phyloP scores from a whole-genome alignment of 2,888 invertebrate species.

The Tetragonisca angustula region DNA sequence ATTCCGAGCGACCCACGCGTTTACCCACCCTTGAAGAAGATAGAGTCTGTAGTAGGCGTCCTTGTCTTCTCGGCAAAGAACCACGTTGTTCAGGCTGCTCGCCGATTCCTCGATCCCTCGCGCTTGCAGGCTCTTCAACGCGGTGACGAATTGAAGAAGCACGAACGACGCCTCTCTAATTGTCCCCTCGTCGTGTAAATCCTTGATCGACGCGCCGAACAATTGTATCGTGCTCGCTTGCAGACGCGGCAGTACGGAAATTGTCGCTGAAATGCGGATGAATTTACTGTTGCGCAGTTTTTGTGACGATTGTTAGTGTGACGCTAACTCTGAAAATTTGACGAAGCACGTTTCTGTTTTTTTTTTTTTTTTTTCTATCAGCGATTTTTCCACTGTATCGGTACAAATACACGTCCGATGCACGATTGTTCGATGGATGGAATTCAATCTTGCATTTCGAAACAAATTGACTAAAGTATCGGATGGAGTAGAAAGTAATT shows the following conservation, averaged over 20 bases:
- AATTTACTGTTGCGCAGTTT: no score
- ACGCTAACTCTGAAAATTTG: no score
- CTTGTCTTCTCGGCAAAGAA: conserved; percentile 89
- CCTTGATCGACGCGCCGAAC: conserved; percentile 86
- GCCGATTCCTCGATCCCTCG: conserved; percentile 93
- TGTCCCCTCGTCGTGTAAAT: conserved; percentile 84
- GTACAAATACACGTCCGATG: no score
- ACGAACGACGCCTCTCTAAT: conserved; percentile 90
- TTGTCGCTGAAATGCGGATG: conserved; percentile 86
- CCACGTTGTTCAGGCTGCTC: conserved; percentile 89
- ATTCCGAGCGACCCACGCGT: conserved; percentile 20
- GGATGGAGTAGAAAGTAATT: no score
- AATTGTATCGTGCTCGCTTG: conserved; percentile 91
- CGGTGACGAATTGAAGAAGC: conserved; percentile 92
- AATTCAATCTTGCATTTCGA: no score
- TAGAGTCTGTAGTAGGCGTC: conserved; percentile 89
- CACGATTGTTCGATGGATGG: no score
- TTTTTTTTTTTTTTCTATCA: no score
- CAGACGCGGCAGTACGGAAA: conserved; percentile 90
- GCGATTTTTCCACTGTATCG: no score
- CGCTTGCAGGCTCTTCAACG: conserved; percentile 92
- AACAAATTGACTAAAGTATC: no score
- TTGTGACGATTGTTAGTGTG: not conserved
- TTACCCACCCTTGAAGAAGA: conserved; percentile 90
- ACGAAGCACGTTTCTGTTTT: no score